Base-by-base conservation (phyloP, 2,888 invertebrate species). In the Leistus spinibarbis region DNA sequence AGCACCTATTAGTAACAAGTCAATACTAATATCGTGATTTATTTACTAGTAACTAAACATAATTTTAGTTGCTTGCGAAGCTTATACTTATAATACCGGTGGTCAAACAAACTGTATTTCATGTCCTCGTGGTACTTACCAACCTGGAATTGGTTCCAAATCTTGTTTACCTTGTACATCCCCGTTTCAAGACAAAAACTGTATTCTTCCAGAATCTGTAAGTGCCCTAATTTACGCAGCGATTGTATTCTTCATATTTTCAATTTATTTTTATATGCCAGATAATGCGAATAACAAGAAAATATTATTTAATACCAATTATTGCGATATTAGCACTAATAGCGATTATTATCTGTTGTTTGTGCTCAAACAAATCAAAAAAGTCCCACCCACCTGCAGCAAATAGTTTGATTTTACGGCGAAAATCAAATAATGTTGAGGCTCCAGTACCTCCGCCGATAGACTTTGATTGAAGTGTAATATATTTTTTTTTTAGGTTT, bases 101-200 rank as follows among this genome's bases (percentile, higher is more conserved):
- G 81, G 82, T 17, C 82, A 82, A 74, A 82, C 84, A 0, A 82
- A 80, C 71, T 86, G 86, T 76, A 80, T 78, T 22, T 76, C 80
- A 17, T 86, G 86, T 77, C 85, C 85, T 2, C 76, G 78, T 23
- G 83, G 83, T 9, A 82, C 84, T 64, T 86, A 84, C 76, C 86
- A 86, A 77, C 84, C 84, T 0, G 78, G 79, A n/a, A 78, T 80
- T 17, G 86, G 85, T 10, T 83, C 85, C 4, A 82, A 81, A 77
- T 80, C 81, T 10, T 86, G 86, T 77, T 69, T 84, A 2, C 77
- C 79, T 1, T 86, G 86, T 78, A 79, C 80, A 2, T 83, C 84
- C 2, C 84, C 83, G 3, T 80, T 86, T 16, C 84, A 85, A 76
- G 84, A 86, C 78, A 74, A 80, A 10, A 81, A 81, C 71, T 85